Percentiles rank a stretch among this genome's conserved stretches.
These are phyloP conservation scores for Helobdella robusta DNA, from an alignment of 2,888 invertebrate genomes.

Conservation along the genomic window DNA sequence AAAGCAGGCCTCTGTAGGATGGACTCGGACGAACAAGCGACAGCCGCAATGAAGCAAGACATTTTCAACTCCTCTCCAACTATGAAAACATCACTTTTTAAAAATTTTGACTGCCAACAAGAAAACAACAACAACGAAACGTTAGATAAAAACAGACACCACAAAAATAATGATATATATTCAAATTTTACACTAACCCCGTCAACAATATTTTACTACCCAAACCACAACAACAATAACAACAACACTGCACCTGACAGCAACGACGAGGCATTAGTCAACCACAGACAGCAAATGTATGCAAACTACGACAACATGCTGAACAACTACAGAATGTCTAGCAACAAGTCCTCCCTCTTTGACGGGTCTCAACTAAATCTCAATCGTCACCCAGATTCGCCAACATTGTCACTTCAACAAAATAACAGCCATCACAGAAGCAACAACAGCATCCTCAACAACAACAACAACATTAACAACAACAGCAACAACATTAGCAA, in stretches of 20 bases:
- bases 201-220: neutral
- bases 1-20: too few relatives aligned
- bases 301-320: neutral
- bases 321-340: neutral
- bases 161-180: neutral
- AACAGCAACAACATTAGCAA: neutral
- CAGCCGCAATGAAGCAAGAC: neutral
- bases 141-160: slow-evolving; percentile 4
- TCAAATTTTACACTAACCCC: neutral
- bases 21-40: neutral
- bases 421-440: neutral
- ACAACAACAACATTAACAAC: slow-evolving; percentile 5
- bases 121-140: neutral
- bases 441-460: neutral
- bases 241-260: neutral
- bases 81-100: neutral
- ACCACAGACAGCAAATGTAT: slow-evolving; percentile 5
- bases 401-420: neutral
- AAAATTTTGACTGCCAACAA: neutral
- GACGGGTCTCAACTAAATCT: too few relatives aligned
- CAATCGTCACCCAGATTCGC: too few relatives aligned
- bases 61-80: too few relatives aligned
- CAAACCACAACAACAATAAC: neutral
- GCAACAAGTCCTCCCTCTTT: too few relatives aligned
- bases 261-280: neutral